Base-by-base conservation (phyloP, 2,888 invertebrate genomes). In the Cantharis nigra region DNA sequence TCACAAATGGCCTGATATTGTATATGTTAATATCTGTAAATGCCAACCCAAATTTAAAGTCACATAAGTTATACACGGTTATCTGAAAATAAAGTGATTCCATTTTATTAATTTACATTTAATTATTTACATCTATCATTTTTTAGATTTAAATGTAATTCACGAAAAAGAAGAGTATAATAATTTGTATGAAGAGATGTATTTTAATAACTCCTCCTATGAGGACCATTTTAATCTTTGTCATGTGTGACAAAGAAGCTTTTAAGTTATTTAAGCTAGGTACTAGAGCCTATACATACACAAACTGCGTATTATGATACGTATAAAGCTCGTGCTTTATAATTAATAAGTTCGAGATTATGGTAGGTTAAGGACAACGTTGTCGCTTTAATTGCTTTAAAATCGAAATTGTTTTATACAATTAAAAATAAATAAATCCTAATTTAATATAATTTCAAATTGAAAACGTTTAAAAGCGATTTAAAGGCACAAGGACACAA, bases 21-120 rank as follows among this genome's bases (percentile, higher is more conserved):
- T 67, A 67, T 67, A 67, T 26, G 65, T 67, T 23, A 67, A 67
- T 67, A 67, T 67, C 65, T 67, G 65, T 67, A 67, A 67, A 20
- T 67, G 65, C 26, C 65, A 26, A 67, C 23, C n/a, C 10, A 20
- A 67, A 67, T 67, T 23, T 23, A 67, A 67, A 26, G 65, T 67
- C 20, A 20, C 20, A 67, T 67, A 67, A 67, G 23, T 67, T 67
- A 67, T 26, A 67, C 16, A 67, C 65, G 26, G 49, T 49, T 49
- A 49, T 49, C 49, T n/a, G 49, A 49, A n/a, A 49, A 49, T 49
- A 49, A 49, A 49, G 49, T 49, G 49, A 49, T 49, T 49, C 49
- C 49, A 49, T 49, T 49, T 49, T 49, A 49, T 49, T 49, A 49
- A 49, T 49, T 49, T 49, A 49, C 9, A 49, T 49, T 49, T 49